Evolutionary conservation across 2,797 vertebrate genomes (phyloP).

Genomic region (Sebastes matsubarae): DNA sequence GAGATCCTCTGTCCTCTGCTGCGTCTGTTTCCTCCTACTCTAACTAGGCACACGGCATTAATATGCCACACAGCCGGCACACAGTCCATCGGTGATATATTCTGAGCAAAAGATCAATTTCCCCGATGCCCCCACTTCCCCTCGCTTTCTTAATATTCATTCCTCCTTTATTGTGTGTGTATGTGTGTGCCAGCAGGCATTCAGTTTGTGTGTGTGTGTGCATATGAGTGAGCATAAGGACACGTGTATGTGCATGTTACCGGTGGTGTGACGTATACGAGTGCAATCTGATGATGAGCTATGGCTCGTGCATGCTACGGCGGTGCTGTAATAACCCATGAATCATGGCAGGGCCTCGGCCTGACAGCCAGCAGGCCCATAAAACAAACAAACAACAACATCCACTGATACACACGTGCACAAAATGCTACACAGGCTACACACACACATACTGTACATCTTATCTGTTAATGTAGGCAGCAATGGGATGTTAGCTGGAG

Average conservation of each 20-base stretch:
- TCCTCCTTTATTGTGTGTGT: background rate
- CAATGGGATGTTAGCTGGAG: background rate
- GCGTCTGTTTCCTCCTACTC: slow-evolving; percentile 58
- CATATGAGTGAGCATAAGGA: slow-evolving; percentile 7
- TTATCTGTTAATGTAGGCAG: background rate
- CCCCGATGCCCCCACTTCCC: slow-evolving; percentile 30
- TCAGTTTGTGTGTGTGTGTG: background rate
- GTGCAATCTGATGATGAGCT: slow-evolving; percentile 78
- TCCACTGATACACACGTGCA: slow-evolving; percentile 11
- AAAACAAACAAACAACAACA: slow-evolving; percentile 58
- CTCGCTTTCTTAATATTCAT: slow-evolving; percentile 44
- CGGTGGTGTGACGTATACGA: slow-evolving; percentile 61
- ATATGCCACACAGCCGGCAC: slow-evolving; percentile 58
- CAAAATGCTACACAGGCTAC: background rate
- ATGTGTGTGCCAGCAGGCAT: background rate
- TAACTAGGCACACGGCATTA: slow-evolving; percentile 61
- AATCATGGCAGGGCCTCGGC: slow-evolving; percentile 63
- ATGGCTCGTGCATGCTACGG: slow-evolving; percentile 66
- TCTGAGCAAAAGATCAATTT: slow-evolving; percentile 66
- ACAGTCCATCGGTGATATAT: slow-evolving; percentile 56
- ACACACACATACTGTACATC: background rate
- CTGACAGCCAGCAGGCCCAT: slow-evolving; percentile 68
- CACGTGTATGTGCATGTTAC: slow-evolving; percentile 38
- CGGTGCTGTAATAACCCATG: slow-evolving; percentile 75
- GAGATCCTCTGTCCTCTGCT: slow-evolving; percentile 44